Percentiles rank a stretch among this genome's conserved stretches.
phyloP scores from a whole-genome alignment of 1,140 invertebrate genomes.

The Hylyphantes graminicola region DNA sequence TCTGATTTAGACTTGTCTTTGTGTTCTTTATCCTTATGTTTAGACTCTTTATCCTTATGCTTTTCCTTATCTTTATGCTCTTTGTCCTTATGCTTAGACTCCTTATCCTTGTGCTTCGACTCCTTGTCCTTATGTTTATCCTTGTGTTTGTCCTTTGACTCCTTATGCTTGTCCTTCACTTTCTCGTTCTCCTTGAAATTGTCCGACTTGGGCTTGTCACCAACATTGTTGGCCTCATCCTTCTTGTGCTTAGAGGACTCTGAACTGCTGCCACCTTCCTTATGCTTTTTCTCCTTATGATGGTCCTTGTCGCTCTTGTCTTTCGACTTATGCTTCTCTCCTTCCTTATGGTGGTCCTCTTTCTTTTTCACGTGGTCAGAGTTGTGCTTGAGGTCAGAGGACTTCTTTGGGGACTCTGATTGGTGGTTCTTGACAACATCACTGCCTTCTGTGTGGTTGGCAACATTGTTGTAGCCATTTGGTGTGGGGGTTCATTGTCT shows the following conservation, averaged over 20 bases:
- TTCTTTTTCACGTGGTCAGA: conserved; percentile 54
- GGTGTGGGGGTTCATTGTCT: conserved; percentile 57
- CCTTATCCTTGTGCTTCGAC: conserved; percentile 39
- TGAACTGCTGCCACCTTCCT: conserved; percentile 4
- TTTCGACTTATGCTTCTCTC: conserved; percentile 27
- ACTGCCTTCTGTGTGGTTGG: conserved; percentile 26
- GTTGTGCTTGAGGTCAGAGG: conserved; percentile 46
- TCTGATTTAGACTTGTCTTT: conserved; percentile 58
- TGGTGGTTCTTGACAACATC: conserved; percentile 40
- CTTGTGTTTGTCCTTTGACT: conserved; percentile 53
- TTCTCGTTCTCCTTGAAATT: conserved; percentile 59
- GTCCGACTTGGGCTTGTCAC: conserved; percentile 48
- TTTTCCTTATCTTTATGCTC: conserved; percentile 54
- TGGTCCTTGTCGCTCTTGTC: conserved; percentile 2
- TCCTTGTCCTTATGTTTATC: conserved; percentile 56
- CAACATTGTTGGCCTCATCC: conserved; percentile 16
- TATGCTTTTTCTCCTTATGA: conserved; percentile 50
- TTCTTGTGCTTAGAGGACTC: conserved; percentile 27
- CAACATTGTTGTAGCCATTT: conserved; percentile 52
- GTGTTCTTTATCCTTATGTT: conserved; percentile 58
- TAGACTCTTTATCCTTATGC: conserved; percentile 52
- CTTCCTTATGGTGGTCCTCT: conserved; percentile 26
- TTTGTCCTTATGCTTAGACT: conserved; percentile 41
- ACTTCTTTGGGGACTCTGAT: not conserved
- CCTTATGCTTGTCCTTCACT: conserved; percentile 43